Percentiles rank a stretch among this genome's conserved stretches.
phyloP scores from a whole-genome alignment of 2,888 invertebrate species.

The Peribatodes rhomboidaria region DNA sequence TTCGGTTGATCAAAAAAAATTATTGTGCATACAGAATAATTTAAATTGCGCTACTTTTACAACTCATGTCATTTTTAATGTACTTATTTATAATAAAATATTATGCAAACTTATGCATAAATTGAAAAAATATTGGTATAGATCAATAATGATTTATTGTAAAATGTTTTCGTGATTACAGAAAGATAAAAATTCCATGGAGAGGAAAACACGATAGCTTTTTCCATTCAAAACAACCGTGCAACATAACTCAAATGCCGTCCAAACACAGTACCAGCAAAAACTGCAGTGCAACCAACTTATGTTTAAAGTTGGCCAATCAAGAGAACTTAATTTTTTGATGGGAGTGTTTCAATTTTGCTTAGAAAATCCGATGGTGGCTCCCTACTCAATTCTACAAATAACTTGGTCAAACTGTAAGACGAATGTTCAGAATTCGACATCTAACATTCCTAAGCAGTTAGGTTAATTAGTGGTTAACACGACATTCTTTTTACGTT shows the following conservation, averaged over 20 bases:
- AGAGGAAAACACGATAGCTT: conserved; percentile 1
- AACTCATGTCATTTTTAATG: too few species aligned
- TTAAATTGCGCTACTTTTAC: neutral
- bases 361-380: neutral
- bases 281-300: conserved; percentile 19
- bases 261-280: conserved; percentile 38
- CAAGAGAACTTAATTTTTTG: neutral
- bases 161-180: neutral
- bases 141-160: conserved; percentile 4
- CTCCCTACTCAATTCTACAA: neutral
- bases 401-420: conserved; percentile 3
- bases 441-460: conserved; percentile 56
- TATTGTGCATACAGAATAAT: neutral
- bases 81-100: neutral
- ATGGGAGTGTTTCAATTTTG: neutral
- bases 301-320: neutral
- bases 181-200: neutral
- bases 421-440: conserved; percentile 39
- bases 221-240: conserved; percentile 26
- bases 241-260: conserved; percentile 38
- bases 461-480: conserved; percentile 78
- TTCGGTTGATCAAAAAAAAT: neutral
- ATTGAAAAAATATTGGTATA: neutral
- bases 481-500: conserved; percentile 59
- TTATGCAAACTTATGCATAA: neutral